Conservation (phyloP, 2,888 invertebrate species). For the Octodonta nipae region DNA sequence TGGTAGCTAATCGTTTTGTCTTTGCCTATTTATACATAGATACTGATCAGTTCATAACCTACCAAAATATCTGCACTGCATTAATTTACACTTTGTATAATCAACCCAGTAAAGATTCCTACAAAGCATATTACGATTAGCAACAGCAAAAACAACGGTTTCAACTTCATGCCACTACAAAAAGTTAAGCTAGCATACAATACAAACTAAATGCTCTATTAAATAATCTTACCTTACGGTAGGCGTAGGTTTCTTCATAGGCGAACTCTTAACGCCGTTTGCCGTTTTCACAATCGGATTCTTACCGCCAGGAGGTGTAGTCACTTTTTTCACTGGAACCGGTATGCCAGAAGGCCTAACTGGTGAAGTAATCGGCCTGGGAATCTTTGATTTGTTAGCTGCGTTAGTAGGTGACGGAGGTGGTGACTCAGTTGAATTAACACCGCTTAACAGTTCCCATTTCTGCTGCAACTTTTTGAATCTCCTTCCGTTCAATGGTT, state of each 20-base stretch:
- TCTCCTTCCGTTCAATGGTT: conserved; percentile 46
- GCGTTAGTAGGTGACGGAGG: conserved; percentile 33
- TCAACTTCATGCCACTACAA: not conserved
- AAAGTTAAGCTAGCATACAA: not conserved
- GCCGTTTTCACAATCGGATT: conserved; percentile 7
- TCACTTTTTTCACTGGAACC: conserved; percentile 33
- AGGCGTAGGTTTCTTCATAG: conserved; percentile 15
- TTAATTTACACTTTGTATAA: too few relatives aligned
- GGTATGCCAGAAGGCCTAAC: conserved; percentile 50
- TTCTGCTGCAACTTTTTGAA: conserved; percentile 65
- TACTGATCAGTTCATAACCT: too few relatives aligned
- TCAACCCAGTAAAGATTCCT: too few relatives aligned
- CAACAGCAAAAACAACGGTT: too few relatives aligned
- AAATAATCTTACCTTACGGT: conserved; percentile 20
- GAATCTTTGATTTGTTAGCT: conserved; percentile 53
- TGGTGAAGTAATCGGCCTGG: conserved; percentile 60
- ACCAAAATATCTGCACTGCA: too few relatives aligned
- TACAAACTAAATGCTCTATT: not conserved
- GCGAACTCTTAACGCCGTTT: conserved; percentile 16
- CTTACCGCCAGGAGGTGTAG: conserved; percentile 26
- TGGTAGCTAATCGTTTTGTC: too few relatives aligned
- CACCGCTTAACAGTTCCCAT: conserved; percentile 64
- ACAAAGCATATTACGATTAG: too few relatives aligned
- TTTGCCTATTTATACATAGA: too few relatives aligned
- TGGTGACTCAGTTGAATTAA: conserved; percentile 35